Evolutionary conservation across 2,113 vertebrate genomes (phyloP), one percentile per base, ranked within the genome.

Genomic region (Corapipo altera): DNA sequence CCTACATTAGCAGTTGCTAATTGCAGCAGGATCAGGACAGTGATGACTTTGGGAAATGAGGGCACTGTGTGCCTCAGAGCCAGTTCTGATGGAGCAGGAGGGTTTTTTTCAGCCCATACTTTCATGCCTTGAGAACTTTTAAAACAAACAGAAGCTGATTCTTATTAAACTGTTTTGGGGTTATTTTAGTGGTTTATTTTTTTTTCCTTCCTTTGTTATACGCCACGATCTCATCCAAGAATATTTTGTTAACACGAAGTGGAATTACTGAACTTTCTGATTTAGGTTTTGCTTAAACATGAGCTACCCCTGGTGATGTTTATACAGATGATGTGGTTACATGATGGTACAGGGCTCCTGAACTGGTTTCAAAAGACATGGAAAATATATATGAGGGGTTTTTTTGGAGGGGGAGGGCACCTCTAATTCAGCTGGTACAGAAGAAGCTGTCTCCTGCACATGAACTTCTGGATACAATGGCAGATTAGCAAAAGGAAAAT

Each of bases 191-290:
- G 9, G 44, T 2, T 2, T 91, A 11, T 46, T 44, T 58, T 54
- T n/a, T 46, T 52, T 9, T 6, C 69, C 66, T 95, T 49, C 84
- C 96, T 79, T 71, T 97, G 91, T 97, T 71, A 95, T 94, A 88
- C 94, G 97, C 72, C 79, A 93, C 39, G 96, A 97, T 93, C 96
- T 98, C 94, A 97, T 95, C 96, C 78, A 94, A 97, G 51, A 97
- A 96, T 95, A 96, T 98, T 94, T 97, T 96, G 84, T 95, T 98
- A 76, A 97, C 93, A 49, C 89, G 78, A 51, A 95, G 87, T 92
- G 93, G 96, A 96, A 97, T 97, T 76, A 95, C 92, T 78, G 91
- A 98, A 54, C 93, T 97, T 79, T 97, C 96, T 97, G 96, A 97
- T 96, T 98, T 97, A 89, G 95, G 88, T 82, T 98, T 98, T 97